These are phyloP conservation scores for Bucorvus abyssinicus DNA, from an alignment of 2,797 vertebrate genomes.

Conservation along the genomic window DNA sequence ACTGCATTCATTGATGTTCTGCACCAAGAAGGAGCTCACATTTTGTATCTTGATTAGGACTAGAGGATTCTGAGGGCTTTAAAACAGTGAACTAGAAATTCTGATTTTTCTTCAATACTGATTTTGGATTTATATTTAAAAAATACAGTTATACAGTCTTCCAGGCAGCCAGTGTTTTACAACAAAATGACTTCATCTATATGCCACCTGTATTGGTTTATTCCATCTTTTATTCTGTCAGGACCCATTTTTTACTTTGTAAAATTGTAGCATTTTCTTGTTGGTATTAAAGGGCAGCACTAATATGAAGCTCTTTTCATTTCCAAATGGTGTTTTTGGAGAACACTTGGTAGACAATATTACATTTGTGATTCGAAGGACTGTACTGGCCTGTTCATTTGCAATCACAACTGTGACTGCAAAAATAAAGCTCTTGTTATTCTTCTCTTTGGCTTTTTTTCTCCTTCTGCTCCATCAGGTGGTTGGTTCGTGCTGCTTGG, in stretches of 20 bases:
- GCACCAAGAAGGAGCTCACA: background rate
- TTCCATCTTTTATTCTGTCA: background rate
- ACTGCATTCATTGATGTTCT: background rate
- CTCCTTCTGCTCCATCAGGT: background rate
- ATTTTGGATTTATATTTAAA: background rate
- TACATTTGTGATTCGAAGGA: background rate
- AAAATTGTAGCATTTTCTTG: background rate
- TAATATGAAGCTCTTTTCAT: background rate
- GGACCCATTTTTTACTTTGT: background rate
- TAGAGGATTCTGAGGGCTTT: background rate
- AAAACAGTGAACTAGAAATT: background rate
- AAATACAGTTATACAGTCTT: background rate
- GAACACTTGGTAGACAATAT: background rate
- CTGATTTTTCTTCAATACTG: background rate
- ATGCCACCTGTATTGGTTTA: background rate
- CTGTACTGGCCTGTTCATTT: background rate
- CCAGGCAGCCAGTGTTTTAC: background rate
- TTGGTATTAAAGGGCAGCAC: background rate
- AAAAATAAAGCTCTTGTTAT: background rate
- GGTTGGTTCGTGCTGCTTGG: background rate
- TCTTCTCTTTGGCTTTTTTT: background rate
- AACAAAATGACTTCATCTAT: background rate
- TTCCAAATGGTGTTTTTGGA: background rate
- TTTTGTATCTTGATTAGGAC: background rate
- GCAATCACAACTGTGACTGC: background rate